Percentiles rank a stretch among this genome's conserved stretches.
Evolutionary conservation across 2,888 invertebrate genomes (phyloP).

Genomic region (Drosophila greeni): DNA sequence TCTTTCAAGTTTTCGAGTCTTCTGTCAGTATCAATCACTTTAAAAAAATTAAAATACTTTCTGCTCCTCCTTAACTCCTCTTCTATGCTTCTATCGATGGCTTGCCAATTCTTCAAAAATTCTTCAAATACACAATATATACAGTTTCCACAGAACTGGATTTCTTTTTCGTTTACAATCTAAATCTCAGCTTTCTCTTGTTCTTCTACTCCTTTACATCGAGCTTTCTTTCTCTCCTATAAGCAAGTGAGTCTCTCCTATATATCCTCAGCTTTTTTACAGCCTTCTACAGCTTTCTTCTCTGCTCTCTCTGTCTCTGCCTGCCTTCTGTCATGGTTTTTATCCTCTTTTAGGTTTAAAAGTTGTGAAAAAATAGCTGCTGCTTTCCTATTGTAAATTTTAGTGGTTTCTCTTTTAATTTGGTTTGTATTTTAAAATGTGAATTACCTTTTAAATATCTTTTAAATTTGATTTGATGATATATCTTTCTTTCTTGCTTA

Average conservation of each 20-base stretch:
- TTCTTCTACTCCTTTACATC: conserved; percentile 25
- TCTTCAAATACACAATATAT: conserved; percentile 60
- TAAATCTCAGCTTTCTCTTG: conserved; percentile 26
- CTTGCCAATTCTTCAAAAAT: conserved; percentile 54
- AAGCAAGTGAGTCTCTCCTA: conserved; percentile 1
- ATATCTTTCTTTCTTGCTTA: conserved; percentile 41
- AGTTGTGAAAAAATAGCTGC: conserved; percentile 72
- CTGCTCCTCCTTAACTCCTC: conserved; percentile 18
- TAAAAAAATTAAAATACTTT: conserved; percentile 64
- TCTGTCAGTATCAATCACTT: conserved; percentile 27
- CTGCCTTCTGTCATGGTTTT: conserved; percentile 13
- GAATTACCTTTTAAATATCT: conserved; percentile 57
- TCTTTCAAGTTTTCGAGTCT: conserved; percentile 41
- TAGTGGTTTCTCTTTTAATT: conserved; percentile 30
- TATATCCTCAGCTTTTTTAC: conserved; percentile 5
- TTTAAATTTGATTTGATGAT: conserved; percentile 70
- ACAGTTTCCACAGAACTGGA: conserved; percentile 38
- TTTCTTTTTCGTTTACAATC: conserved; percentile 24
- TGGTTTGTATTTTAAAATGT: conserved; percentile 53
- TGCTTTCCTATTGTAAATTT: conserved; percentile 66
- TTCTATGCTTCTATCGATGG: conserved; percentile 22
- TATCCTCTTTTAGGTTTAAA: conserved; percentile 49
- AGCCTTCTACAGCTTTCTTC: conserved; percentile 15
- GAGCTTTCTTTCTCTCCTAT: not conserved
- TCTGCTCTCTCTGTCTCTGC: not conserved